These are phyloP conservation scores for Isotomurus palustris DNA, from an alignment of 2,888 invertebrate species.

Conservation along the genomic window DNA sequence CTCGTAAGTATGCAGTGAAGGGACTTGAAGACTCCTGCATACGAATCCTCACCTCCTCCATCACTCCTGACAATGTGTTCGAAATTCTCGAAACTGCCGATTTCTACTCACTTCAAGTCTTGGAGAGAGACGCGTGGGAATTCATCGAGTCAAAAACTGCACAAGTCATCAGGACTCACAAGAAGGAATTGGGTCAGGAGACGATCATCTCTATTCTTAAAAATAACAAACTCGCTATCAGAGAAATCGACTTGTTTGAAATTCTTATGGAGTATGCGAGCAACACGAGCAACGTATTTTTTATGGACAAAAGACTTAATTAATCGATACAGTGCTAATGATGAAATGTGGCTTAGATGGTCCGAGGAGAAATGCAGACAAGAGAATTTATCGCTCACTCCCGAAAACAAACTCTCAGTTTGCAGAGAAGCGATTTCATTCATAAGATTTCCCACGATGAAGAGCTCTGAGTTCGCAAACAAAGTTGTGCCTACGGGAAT, in stretches of 20 bases:
- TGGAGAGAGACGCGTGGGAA: constrained; percentile 35
- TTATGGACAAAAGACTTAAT: not conserved
- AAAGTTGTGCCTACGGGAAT: constrained; percentile 35
- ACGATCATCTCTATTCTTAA: constrained; percentile 24
- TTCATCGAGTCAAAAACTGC: constrained; percentile 35
- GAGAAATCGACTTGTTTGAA: constrained; percentile 36
- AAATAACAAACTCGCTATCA: constrained; percentile 32
- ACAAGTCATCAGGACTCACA: constrained; percentile 30
- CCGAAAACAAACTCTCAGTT: constrained; percentile 35
- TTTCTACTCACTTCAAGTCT: constrained; percentile 26
- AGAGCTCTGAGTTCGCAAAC: constrained; percentile 27
- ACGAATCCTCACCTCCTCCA: constrained; percentile 29
- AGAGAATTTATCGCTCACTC: constrained; percentile 27
- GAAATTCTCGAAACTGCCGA: constrained; percentile 37
- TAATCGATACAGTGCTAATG: not conserved
- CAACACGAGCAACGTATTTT: not conserved
- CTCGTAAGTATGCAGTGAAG: constrained; percentile 37
- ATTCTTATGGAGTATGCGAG: constrained; percentile 20
- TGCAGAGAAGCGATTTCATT: constrained; percentile 28
- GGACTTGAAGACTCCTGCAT: constrained; percentile 40
- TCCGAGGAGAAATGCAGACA: constrained; percentile 31
- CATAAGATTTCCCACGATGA: constrained; percentile 41
- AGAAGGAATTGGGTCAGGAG: constrained; percentile 27
- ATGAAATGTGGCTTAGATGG: no score
- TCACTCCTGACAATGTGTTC: constrained; percentile 35